phyloP scores from a whole-genome alignment of 1,140 invertebrate genomes.

The Bactericera cockerelli region DNA sequence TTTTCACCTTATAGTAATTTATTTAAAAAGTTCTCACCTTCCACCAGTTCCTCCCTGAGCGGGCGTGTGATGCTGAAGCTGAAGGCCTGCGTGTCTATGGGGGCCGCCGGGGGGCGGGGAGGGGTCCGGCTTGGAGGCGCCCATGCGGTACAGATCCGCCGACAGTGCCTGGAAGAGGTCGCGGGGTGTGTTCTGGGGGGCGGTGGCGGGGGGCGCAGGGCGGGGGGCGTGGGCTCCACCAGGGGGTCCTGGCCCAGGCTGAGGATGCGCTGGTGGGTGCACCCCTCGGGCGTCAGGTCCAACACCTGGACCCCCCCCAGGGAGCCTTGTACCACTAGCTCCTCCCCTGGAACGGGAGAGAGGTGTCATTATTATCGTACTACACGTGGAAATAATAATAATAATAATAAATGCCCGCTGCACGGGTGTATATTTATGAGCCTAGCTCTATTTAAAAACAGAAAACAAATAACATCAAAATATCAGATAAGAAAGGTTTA shows the following conservation, averaged over 20 bases:
- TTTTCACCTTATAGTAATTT: too few species aligned
- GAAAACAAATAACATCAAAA: too few species aligned
- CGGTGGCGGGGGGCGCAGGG: conserved; percentile 28
- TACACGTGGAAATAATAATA: too few species aligned
- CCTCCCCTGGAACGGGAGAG: too few species aligned
- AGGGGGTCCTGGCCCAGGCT: conserved; percentile 66
- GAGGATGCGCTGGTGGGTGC: conserved; percentile 66
- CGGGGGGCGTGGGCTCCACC: conserved; percentile 29
- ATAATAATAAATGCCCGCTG: too few species aligned
- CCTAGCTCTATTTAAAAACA: too few species aligned
- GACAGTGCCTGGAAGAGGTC: conserved; percentile 24
- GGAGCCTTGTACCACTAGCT: conserved; percentile 58
- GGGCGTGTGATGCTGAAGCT: conserved; percentile 41
- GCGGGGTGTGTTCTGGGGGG: conserved; percentile 24
- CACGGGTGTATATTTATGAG: too few species aligned
- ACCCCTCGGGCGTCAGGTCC: conserved; percentile 73
- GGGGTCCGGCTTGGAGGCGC: conserved; percentile 33
- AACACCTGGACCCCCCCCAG: conserved; percentile 78
- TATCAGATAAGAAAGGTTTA: too few species aligned
- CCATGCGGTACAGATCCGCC: conserved; percentile 33
- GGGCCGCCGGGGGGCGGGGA: conserved; percentile 18
- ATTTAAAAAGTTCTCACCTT: conserved; percentile 6
- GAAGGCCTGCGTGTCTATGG: conserved; percentile 40
- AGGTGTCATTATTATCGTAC: conserved; percentile 19
- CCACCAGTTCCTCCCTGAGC: conserved; percentile 4